Percentiles rank a stretch among this genome's conserved stretches.
Evolutionary conservation across 2,113 vertebrate species (phyloP).

Genomic region (Pangasianodon gigas): DNA sequence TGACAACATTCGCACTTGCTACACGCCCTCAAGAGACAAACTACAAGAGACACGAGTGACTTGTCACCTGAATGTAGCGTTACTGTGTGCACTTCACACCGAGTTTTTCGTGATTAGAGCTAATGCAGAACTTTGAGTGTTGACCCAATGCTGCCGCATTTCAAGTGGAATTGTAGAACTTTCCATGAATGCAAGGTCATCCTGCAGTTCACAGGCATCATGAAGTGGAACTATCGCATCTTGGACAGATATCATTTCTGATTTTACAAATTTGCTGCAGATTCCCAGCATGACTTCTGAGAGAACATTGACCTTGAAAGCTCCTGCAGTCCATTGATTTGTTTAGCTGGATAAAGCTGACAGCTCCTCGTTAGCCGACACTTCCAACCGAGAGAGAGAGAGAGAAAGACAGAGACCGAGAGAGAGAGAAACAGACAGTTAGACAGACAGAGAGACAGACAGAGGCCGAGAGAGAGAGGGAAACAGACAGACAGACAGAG

Average conservation of each 20-base stretch:
- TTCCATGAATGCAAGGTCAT: neutral
- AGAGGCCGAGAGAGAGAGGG: neutral
- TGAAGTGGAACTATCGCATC: constrained; percentile 2
- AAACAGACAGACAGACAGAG: neutral
- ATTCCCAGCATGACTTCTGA: constrained; percentile 28
- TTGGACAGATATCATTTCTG: constrained; percentile 2
- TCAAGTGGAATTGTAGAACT: neutral
- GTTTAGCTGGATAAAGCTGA: constrained; percentile 75
- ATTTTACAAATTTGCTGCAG: constrained; percentile 17
- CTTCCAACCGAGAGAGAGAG: constrained; percentile 60
- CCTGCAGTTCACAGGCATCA: neutral
- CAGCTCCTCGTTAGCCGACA: constrained; percentile 76
- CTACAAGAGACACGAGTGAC: neutral
- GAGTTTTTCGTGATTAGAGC: neutral
- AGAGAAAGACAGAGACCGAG: neutral
- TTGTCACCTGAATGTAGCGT: neutral
- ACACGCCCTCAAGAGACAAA: neutral
- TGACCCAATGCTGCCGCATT: neutral
- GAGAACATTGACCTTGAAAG: constrained; percentile 69
- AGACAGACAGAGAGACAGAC: neutral
- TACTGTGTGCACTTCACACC: neutral
- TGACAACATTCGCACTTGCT: neutral
- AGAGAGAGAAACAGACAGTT: neutral
- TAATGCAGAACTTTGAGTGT: neutral
- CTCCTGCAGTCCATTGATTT: constrained; percentile 75